Conservation (phyloP, 2,888 invertebrate genomes). For the Leucozona laternaria region DNA sequence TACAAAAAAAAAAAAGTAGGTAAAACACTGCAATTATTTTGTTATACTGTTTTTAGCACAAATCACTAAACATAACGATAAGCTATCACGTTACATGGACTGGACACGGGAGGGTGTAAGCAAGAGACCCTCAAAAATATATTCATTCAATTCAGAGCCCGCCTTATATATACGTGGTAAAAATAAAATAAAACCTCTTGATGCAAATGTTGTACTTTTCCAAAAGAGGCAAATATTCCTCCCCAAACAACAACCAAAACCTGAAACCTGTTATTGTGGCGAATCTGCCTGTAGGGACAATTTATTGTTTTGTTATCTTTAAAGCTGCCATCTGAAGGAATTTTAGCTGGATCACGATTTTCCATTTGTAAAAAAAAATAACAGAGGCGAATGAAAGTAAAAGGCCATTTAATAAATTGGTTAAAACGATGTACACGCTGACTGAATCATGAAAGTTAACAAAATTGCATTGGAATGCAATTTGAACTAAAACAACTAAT, state of each 20-base stretch:
- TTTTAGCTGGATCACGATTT: constrained; percentile 17
- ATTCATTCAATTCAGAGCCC: too few relatives aligned
- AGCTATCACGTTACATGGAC: too few relatives aligned
- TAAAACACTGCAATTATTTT: too few relatives aligned
- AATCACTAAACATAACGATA: too few relatives aligned
- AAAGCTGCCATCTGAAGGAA: background rate
- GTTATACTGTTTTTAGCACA: too few relatives aligned
- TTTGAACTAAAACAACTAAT: background rate
- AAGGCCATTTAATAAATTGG: constrained; percentile 17
- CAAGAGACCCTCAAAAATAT: too few relatives aligned
- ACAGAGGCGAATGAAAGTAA: constrained; percentile 39
- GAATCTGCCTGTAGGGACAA: constrained; percentile 22
- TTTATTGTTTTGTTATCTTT: background rate
- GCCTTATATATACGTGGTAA: too few relatives aligned
- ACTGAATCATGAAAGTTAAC: background rate
- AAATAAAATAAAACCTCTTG: too few relatives aligned
- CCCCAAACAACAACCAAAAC: background rate
- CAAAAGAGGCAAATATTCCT: background rate
- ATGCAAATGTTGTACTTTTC: too few relatives aligned
- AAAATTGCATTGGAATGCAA: constrained; percentile 2
- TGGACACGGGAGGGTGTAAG: too few relatives aligned
- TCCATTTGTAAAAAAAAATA: background rate
- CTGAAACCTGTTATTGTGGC: background rate
- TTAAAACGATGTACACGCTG: background rate
- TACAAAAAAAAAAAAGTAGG: too few relatives aligned